Percentiles rank a stretch among this genome's conserved stretches.
phyloP scores from a whole-genome alignment of 2,113 vertebrate genomes.

The Semnopithecus entellus region DNA sequence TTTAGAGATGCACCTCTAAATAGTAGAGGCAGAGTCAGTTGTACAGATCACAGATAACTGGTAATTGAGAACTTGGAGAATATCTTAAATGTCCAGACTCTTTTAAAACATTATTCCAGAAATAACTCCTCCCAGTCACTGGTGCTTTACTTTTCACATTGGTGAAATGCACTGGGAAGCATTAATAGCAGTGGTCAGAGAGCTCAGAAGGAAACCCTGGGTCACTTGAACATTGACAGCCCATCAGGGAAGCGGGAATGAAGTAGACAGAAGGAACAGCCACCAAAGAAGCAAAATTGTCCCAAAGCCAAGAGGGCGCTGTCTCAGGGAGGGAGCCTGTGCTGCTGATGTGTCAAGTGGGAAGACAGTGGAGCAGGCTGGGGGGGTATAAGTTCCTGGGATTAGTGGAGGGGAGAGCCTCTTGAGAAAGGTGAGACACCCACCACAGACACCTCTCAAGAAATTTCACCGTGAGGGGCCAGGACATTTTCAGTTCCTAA shows the following conservation, averaged over 20 bases:
- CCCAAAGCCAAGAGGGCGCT: accelerated
- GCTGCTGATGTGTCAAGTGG: neutral
- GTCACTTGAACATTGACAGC: accelerated
- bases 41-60: accelerated
- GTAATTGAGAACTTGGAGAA: neutral
- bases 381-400: accelerated
- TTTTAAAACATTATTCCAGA: neutral
- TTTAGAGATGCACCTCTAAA: neutral
- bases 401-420: too few species aligned
- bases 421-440: accelerated
- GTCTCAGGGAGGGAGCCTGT: neutral
- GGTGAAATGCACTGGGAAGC: neutral
- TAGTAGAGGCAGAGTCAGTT: neutral
- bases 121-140: neutral
- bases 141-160: accelerated
- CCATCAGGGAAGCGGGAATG: neutral
- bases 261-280: neutral
- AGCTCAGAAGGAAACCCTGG: accelerated
- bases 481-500: neutral
- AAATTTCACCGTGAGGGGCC: neutral
- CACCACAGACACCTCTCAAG: too few species aligned
- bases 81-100: neutral
- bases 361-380: accelerated
- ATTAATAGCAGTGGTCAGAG: neutral
- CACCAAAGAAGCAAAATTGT: neutral